Conservation (phyloP, 2,888 invertebrate genomes). For the Priocnemis perturbator region DNA sequence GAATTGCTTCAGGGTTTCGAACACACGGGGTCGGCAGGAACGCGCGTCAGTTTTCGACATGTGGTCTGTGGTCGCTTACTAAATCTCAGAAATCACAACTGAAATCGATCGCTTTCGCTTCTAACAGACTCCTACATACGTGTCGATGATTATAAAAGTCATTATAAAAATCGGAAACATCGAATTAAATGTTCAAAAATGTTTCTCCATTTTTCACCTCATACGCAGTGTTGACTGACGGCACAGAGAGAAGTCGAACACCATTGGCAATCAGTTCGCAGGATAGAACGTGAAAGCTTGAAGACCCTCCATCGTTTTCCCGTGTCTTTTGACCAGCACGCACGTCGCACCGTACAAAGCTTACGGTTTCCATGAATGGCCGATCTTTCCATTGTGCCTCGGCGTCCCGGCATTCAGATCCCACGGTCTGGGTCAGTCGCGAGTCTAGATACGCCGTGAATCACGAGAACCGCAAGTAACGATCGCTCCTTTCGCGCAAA, state of each 20-base stretch:
- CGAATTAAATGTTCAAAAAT: too few relatives aligned
- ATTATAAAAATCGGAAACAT: too few relatives aligned
- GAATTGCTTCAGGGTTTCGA: constrained; percentile 29
- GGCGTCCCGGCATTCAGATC: constrained; percentile 14
- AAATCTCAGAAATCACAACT: too few relatives aligned
- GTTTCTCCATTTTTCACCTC: too few relatives aligned
- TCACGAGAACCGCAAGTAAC: constrained; percentile 31
- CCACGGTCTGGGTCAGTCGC: constrained; percentile 31
- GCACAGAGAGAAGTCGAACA: too few relatives aligned
- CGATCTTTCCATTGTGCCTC: constrained; percentile 16
- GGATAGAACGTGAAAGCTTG: too few relatives aligned
- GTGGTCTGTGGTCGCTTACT: too few relatives aligned
- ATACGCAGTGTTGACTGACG: too few relatives aligned
- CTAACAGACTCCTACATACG: too few relatives aligned
- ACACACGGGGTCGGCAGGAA: background rate
- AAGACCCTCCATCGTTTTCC: background rate
- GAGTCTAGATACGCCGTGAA: constrained; percentile 21
- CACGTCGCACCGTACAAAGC: background rate
- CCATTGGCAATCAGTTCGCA: too few relatives aligned
- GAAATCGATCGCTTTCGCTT: too few relatives aligned
- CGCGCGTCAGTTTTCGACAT: background rate
- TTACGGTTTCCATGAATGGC: constrained; percentile 12
- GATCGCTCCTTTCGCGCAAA: constrained; percentile 30
- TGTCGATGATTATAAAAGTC: too few relatives aligned
- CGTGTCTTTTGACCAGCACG: background rate